These are phyloP conservation scores for Brassicogethes aeneus DNA, from an alignment of 2,888 invertebrate genomes.

Conservation along the genomic window DNA sequence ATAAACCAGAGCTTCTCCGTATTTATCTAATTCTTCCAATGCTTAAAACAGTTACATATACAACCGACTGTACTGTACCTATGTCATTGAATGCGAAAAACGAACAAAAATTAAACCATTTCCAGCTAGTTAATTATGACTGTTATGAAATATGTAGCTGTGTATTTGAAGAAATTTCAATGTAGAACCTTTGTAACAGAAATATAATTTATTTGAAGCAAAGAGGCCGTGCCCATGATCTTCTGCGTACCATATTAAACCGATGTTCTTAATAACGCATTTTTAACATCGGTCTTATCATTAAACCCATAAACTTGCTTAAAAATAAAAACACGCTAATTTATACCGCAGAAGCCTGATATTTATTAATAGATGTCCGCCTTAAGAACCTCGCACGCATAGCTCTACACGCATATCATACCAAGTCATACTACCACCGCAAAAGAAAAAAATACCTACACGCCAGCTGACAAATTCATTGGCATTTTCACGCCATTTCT, in stretches of 20 bases:
- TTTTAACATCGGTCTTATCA: conserved; percentile 11
- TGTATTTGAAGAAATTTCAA: no score
- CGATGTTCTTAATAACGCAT: conserved; percentile 9
- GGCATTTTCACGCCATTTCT: no score
- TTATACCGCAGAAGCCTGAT: conserved; percentile 21
- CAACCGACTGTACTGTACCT: no score
- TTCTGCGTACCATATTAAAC: conserved; percentile 6
- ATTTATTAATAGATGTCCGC: conserved; percentile 22
- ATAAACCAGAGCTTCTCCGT: no score
- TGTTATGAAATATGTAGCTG: no score
- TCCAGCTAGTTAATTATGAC: no score
- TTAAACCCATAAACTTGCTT: conserved; percentile 21
- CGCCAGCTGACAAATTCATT: no score
- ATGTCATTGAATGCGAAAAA: no score
- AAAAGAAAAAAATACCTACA: not conserved
- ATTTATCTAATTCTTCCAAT: no score
- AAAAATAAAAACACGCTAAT: conserved; percentile 20
- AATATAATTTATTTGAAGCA: not conserved
- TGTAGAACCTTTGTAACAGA: no score
- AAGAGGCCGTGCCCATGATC: not conserved
- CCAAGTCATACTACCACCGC: not conserved
- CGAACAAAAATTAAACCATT: no score
- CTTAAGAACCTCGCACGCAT: conserved; percentile 16
- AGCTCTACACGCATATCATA: not conserved
- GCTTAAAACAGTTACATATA: no score